A percentile compares a stretch with the other conserved stretches of the same genome.
Conservation (phyloP, 2,113 vertebrate species). For the Antechinus flavipes region DNA sequence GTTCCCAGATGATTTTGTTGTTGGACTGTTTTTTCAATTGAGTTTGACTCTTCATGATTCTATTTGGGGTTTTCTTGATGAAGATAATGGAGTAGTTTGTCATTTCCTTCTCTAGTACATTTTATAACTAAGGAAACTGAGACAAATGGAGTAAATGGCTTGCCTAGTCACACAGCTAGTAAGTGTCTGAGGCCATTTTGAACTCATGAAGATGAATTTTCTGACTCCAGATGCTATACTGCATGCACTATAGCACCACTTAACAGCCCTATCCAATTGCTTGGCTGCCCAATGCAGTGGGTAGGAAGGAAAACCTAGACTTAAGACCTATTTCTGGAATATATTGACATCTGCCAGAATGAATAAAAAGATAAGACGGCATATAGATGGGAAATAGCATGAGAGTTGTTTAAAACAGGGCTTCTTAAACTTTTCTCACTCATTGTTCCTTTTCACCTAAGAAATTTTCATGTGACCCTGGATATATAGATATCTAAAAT, state of each 20-base stretch:
- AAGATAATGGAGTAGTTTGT: neutral
- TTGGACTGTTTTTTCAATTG: neutral
- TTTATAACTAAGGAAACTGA: neutral
- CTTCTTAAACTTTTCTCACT: too few relatives aligned
- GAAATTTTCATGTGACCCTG: too few relatives aligned
- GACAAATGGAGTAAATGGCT: neutral
- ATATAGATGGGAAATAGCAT: neutral
- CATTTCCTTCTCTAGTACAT: neutral
- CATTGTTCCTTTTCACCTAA: too few relatives aligned
- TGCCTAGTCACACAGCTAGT: neutral
- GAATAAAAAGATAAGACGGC: neutral
- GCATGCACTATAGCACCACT: neutral
- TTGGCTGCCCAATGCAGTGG: neutral
- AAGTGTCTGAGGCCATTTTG: neutral
- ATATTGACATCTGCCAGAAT: constrained; percentile 13
- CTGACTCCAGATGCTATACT: neutral
- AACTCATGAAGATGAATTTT: neutral
- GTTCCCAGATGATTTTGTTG: neutral
- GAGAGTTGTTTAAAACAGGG: neutral
- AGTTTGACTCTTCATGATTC: neutral
- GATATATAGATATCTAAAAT: too few relatives aligned
- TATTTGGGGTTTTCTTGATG: neutral
- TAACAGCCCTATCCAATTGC: neutral
- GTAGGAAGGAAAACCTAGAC: neutral
- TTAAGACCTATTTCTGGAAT: neutral